Conservation (phyloP, 2,888 invertebrate genomes). For the Cephus pygmeus region DNA sequence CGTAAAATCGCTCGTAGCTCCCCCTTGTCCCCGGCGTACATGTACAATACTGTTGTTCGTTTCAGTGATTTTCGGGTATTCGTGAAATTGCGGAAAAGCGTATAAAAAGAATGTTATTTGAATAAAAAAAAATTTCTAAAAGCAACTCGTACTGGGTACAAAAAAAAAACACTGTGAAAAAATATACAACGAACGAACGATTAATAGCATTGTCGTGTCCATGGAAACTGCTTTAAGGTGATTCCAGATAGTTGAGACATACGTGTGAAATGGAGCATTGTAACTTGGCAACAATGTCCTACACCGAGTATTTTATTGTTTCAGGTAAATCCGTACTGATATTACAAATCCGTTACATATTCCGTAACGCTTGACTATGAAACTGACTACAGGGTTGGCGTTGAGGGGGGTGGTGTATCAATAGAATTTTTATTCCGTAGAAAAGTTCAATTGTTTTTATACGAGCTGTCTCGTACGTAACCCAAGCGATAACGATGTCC, state of each 20-base stretch:
- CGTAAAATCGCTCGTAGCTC: neutral
- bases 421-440: neutral
- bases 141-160: neutral
- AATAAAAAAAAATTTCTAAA: neutral
- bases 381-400: neutral
- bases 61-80: neutral
- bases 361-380: neutral
- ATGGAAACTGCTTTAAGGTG: neutral
- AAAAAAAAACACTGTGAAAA: neutral
- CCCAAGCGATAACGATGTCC: neutral
- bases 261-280: neutral
- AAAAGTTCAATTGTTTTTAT: neutral
- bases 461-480: neutral
- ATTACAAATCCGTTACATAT: neutral
- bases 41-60: neutral
- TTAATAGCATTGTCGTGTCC: neutral
- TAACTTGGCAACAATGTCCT: neutral
- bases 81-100: neutral
- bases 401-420: neutral
- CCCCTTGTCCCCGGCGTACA: neutral
- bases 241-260: neutral
- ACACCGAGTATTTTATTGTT: neutral
- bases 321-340: neutral
- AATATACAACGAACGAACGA: neutral
- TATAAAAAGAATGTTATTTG: neutral